phyloP scores from a whole-genome alignment of 2,113 vertebrate genomes.

The Larimichthys polyactis region DNA sequence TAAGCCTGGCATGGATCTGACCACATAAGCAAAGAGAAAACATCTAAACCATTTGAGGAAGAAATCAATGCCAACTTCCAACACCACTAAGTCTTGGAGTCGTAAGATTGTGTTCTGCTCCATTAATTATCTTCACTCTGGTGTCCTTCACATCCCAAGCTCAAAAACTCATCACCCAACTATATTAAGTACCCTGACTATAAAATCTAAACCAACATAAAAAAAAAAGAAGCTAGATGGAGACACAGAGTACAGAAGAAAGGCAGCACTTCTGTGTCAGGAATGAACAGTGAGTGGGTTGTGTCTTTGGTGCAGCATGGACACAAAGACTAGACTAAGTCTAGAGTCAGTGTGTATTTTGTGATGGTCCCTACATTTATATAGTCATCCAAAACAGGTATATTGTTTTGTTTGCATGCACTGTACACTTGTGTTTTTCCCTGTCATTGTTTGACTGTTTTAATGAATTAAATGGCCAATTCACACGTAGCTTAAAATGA shows the following conservation, averaged over 20 bases:
- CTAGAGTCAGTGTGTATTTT: not conserved
- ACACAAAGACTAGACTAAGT: not conserved
- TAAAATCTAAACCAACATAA: constrained; percentile 25
- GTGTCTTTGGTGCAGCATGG: not conserved
- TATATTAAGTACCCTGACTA: constrained; percentile 41
- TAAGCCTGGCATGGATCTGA: constrained; percentile 27
- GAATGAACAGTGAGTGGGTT: constrained; percentile 1
- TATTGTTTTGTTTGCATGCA: not conserved
- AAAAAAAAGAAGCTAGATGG: not conserved
- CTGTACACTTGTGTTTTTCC: not conserved
- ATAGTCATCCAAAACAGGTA: not conserved
- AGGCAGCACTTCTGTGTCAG: not conserved
- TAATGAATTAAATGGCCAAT: not conserved
- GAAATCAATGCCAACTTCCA: constrained; percentile 65
- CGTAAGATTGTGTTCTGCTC: constrained; percentile 61
- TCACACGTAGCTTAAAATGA: not conserved
- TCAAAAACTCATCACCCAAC: constrained; percentile 55
- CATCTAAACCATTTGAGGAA: constrained; percentile 56
- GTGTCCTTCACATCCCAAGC: constrained; percentile 48
- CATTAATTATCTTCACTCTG: constrained; percentile 64
- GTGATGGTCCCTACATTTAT: not conserved
- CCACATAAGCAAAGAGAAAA: constrained; percentile 43
- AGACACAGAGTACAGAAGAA: not conserved
- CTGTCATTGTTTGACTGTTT: not conserved
- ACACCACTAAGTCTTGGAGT: constrained; percentile 42